Evolutionary conservation across 2,888 invertebrate genomes (phyloP).

Genomic region (Pseudolycoriella hygida): DNA sequence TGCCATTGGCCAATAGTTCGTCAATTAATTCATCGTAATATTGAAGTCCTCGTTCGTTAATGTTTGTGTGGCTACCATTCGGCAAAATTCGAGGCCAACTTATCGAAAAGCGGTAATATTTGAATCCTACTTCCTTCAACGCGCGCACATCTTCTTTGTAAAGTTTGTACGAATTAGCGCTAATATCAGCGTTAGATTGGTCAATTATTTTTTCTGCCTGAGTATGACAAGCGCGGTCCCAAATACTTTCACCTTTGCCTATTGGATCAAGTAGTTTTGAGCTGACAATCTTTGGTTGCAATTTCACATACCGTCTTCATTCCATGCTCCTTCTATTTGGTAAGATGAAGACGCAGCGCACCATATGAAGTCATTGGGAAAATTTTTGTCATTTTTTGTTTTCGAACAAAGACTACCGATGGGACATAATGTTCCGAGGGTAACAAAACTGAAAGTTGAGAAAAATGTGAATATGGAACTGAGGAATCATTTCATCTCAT

Average conservation of each 20-base stretch:
- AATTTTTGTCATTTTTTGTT: neutral
- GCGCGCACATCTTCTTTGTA: neutral
- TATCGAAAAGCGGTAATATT: neutral
- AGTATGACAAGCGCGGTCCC: neutral
- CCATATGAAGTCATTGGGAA: neutral
- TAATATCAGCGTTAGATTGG: neutral
- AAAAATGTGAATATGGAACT: too few species aligned
- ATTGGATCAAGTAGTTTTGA: too few species aligned
- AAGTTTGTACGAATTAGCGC: neutral
- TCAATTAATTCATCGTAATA: conserved; percentile 48
- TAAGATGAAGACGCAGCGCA: neutral
- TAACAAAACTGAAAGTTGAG: too few species aligned
- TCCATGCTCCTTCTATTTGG: neutral
- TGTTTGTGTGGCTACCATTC: neutral
- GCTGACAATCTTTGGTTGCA: too few species aligned
- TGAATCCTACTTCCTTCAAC: neutral
- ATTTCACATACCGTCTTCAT: neutral
- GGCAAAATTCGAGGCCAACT: neutral
- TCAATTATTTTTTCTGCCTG: neutral
- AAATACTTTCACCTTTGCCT: neutral
- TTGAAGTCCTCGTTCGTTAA: conserved; percentile 32
- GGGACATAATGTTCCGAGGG: too few species aligned
- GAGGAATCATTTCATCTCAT: too few species aligned
- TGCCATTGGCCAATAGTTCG: conserved; percentile 19
- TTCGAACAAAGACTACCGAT: too few species aligned